A percentile compares a stretch with the other conserved stretches of the same genome.
These are phyloP conservation scores for Alloscopus bannaensis DNA, from an alignment of 2,888 invertebrate genomes.

Conservation along the genomic window DNA sequence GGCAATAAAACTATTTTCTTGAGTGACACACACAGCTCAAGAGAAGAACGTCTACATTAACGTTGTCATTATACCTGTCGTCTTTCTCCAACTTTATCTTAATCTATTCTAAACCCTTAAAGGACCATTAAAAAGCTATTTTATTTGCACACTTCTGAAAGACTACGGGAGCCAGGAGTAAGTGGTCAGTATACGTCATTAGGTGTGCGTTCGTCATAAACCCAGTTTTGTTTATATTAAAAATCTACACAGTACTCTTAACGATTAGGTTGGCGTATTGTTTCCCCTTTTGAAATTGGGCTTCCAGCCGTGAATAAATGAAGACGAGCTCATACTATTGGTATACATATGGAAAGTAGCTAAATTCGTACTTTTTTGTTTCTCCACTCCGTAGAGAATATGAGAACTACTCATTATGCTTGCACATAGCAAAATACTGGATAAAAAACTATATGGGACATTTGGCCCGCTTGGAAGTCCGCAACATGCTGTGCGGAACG, in stretches of 20 bases:
- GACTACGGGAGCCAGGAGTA: too few species aligned
- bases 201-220: conserved; percentile 14
- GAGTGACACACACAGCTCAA: conserved; percentile 2
- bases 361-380: conserved; percentile 21
- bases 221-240: too few species aligned
- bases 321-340: neutral
- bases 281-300: conserved; percentile 2
- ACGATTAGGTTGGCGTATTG: conserved; percentile 36
- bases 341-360: neutral
- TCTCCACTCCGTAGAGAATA: neutral
- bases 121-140: conserved; percentile 42
- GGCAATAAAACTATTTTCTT: conserved; percentile 54
- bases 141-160: conserved; percentile 51
- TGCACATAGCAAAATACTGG: neutral
- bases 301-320: conserved; percentile 52
- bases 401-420: conserved; percentile 13
- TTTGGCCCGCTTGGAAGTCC: neutral
- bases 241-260: conserved; percentile 27
- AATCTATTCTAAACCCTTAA: conserved; percentile 41
- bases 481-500: conserved; percentile 8
- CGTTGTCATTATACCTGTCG: conserved; percentile 47
- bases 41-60: conserved; percentile 17
- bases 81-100: conserved; percentile 20
- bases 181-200: conserved; percentile 3
- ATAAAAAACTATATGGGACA: neutral